Evolutionary conservation across 2,113 vertebrate species (phyloP).

Genomic region (Athene noctua): DNA sequence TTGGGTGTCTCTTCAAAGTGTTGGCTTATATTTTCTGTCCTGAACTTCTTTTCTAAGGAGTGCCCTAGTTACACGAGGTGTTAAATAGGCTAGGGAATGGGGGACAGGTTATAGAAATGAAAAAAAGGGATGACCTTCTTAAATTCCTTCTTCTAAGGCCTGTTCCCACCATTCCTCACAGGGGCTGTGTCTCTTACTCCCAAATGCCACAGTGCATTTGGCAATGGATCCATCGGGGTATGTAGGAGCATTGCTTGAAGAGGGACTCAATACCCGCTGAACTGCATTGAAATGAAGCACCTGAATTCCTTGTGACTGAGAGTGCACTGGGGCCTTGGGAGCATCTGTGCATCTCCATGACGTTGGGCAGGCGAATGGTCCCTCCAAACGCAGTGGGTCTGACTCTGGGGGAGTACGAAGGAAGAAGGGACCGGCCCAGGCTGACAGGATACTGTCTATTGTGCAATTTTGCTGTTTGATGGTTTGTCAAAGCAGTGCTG

Average conservation of each 20-base stretch:
- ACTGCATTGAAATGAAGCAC: rapidly evolving
- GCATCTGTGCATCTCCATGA: not conserved
- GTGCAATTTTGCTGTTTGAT: not conserved
- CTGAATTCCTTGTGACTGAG: not conserved
- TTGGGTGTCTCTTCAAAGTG: not conserved
- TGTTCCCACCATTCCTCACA: not conserved
- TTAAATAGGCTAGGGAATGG: not conserved
- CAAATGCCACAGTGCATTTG: not conserved
- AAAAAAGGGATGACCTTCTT: not conserved
- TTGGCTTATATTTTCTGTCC: conserved; percentile 23
- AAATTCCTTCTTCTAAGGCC: not conserved
- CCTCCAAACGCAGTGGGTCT: not conserved
- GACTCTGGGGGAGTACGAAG: rapidly evolving
- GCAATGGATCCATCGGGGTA: rapidly evolving
- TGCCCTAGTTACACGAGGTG: not conserved
- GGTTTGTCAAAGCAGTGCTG: not conserved
- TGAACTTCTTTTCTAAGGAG: not conserved
- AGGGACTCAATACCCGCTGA: not conserved
- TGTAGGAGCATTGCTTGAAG: not conserved
- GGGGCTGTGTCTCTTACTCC: rapidly evolving
- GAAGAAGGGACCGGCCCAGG: not conserved
- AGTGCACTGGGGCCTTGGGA: not conserved
- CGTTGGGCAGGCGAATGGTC: rapidly evolving
- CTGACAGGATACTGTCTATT: rapidly evolving
- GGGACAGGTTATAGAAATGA: not conserved